Base-by-base conservation (phyloP, 2,113 vertebrate species). In the Sciurus niger region DNA sequence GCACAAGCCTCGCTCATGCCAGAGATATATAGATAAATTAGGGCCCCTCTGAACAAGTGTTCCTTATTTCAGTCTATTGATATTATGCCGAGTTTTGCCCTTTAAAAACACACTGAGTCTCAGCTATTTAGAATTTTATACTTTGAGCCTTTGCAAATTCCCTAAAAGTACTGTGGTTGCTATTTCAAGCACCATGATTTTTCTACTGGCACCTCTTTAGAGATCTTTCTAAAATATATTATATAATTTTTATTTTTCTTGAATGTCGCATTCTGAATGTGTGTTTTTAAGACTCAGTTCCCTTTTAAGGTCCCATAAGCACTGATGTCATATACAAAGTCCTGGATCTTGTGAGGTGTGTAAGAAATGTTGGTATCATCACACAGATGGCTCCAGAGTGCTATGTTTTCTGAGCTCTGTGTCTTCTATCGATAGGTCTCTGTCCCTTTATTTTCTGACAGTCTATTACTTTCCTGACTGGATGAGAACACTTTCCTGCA, bases 161-260 rank as follows among this genome's bases (percentile, higher is more conserved):
- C 60, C 63, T 37, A 30, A 25, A 86, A 84, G 40, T 43, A 77
- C 48, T 40, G 25, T 43, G 65, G 24, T 25, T 94, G 72, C 77
- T 91, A 63, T 84, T 96, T 84, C 34, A 83, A 76, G 55, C 43
- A 65, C 24, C 13, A 25, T 55, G n/a, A 58, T 40, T 96, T 96
- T 95, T 60, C 46, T 53, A 40, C 63, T 48, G 40, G n/a, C 82
- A 24, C 2, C 51, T 84, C 77, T 72, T 89, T 46, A 37, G 40
- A 93, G 80, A 58, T 28, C 24, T 94, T 96, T 72, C 28, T 72
- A 82, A 88, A 93, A 51, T 48, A 85, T 10, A 46, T 90, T 76
- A 77, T 20, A 46, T 76, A 83, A 94, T n/a, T 84, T 95, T 76
- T 48, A 65, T 84, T 84, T 90, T 90, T 83, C 60, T 65, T 70